These are phyloP conservation scores for Columba guinea DNA, from an alignment of 2,797 vertebrate genomes.

Conservation along the genomic window DNA sequence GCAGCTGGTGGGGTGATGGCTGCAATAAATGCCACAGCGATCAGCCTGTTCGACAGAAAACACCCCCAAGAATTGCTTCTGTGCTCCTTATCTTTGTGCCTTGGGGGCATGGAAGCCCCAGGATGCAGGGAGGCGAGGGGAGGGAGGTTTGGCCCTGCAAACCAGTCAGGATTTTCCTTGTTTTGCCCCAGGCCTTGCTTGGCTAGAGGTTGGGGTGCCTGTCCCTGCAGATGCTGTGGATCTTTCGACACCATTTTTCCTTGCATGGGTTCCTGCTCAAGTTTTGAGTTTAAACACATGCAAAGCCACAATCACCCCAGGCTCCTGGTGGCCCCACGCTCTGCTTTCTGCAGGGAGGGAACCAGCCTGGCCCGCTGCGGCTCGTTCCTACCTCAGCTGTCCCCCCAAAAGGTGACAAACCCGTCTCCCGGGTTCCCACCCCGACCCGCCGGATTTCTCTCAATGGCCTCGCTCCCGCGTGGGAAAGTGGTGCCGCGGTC, in stretches of 20 bases:
- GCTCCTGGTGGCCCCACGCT: neutral
- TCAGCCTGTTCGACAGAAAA: neutral
- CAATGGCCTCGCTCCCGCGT: neutral
- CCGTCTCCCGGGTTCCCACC: fast-evolving
- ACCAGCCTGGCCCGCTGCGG: fast-evolving
- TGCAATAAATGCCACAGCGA: neutral
- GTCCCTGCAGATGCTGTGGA: fast-evolving
- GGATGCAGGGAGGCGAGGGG: no score
- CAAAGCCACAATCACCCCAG: neutral
- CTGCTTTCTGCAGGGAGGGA: no score
- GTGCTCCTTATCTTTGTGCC: no score
- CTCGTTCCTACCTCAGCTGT: fast-evolving
- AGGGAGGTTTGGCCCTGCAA: neutral
- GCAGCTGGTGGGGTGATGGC: neutral
- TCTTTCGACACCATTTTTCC: fast-evolving
- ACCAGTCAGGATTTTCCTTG: neutral
- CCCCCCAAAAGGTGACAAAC: neutral
- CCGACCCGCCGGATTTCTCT: fast-evolving
- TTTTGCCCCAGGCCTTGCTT: neutral
- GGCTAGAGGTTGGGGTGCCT: fast-evolving
- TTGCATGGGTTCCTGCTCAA: neutral
- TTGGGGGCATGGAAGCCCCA: neutral
- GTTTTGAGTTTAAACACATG: neutral
- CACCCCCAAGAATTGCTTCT: no score
- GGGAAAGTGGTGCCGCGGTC: neutral